Evolutionary conservation across 2,113 vertebrate species (phyloP), one percentile per base, ranked within the genome.

Genomic region (Archocentrus centrarchus): DNA sequence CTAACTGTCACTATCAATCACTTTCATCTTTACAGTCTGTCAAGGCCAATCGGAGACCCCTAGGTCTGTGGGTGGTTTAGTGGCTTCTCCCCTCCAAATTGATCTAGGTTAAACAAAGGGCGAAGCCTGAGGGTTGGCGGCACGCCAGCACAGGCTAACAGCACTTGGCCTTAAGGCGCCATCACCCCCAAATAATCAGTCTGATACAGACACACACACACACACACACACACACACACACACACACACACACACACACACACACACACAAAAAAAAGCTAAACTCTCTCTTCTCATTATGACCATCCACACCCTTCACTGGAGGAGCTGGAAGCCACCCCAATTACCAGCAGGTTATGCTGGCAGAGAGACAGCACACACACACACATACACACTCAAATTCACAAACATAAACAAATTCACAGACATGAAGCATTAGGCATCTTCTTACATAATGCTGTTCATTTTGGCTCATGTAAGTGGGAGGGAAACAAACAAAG

Each of bases 1-100:
- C 17, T 11, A 61, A 32, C 75, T 93, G 93, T 92, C 94, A 89
- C 70, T 70, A 77, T 90, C 91, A 90, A 82, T 93, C 78, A 91
- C 68, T n/a, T 39, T 83, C 83, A 79, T 87, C 85, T 88, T 90
- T 82, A 89, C 70, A 87, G 81, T 76, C 86, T 92, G 90, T 87
- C 88, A 66, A 59, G 57, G 84, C 90, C 93, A 93, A 88, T 94
- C 82, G 78, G 75, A 84, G 59, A 8, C 59, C 61, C 53, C 7
- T 11, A 9, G 63, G 78, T 75, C 77, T 78, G 81, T 86, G 79
- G 77, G 89, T 87, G 84, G 86, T 84, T 84, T 82, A 61, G 79
- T 61, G 73, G 70, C 81, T 79, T 41, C 81, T 64, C 73, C 84
- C 79, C 78, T 73, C 86, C 78, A 79, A 85, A 89, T 58, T 82